Conservation (phyloP, 2,888 invertebrate species). For the Terebella lapidaria region DNA sequence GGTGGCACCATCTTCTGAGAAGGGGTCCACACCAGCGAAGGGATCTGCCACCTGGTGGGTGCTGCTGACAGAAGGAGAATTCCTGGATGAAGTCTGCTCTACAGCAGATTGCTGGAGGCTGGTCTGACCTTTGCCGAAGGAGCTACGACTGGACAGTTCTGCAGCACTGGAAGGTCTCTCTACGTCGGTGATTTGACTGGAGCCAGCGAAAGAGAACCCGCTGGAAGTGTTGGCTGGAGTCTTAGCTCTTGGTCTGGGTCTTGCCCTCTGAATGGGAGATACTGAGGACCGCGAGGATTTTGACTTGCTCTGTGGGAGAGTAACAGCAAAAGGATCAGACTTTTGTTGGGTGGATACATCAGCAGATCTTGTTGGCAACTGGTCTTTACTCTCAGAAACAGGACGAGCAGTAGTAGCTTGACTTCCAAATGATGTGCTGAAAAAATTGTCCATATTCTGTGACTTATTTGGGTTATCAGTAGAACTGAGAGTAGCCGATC, state of each 20-base stretch:
- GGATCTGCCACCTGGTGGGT: constrained; percentile 2
- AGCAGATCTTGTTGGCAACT: neutral
- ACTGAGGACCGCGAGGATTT: neutral
- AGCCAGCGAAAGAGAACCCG: neutral
- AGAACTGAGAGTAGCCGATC: too few relatives aligned
- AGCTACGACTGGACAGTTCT: too few relatives aligned
- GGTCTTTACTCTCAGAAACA: neutral
- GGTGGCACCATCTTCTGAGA: neutral
- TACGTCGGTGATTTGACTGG: neutral
- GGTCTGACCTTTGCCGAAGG: neutral
- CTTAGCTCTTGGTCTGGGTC: too few relatives aligned
- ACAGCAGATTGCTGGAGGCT: neutral
- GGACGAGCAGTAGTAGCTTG: neutral
- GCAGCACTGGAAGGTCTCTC: neutral
- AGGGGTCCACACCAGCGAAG: constrained; percentile 8
- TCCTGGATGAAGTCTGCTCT: neutral
- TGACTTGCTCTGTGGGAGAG: neutral
- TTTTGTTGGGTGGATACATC: neutral
- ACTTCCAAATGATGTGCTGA: neutral
- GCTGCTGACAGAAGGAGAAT: constrained; percentile 1
- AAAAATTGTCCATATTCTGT: neutral
- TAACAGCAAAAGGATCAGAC: neutral
- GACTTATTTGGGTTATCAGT: neutral
- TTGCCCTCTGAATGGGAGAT: neutral
- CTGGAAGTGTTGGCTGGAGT: too few relatives aligned